These are phyloP conservation scores for Pardosa pseudoannulata DNA, from an alignment of 2,888 invertebrate genomes.

Conservation along the genomic window DNA sequence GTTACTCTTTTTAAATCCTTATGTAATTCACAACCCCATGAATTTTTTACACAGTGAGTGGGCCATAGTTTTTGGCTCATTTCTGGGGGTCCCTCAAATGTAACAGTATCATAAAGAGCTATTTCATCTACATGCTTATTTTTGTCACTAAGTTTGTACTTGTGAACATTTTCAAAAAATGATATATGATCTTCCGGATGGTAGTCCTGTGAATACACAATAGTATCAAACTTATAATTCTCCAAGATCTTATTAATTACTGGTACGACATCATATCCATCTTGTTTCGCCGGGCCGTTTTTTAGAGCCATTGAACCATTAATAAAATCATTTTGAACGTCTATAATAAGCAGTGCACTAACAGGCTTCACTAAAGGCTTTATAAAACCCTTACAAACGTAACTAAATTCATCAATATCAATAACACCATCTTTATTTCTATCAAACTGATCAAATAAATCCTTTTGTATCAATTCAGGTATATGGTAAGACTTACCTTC, in stretches of 20 bases:
- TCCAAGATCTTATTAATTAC: conserved; percentile 87
- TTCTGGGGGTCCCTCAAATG: conserved; percentile 88
- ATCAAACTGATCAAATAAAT: conserved; percentile 62
- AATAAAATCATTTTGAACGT: conserved; percentile 99
- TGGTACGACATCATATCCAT: conserved; percentile 92
- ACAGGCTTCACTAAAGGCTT: conserved; percentile 88
- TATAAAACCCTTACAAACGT: conserved; percentile 94
- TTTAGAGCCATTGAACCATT: conserved; percentile 94
- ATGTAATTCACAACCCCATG: conserved; percentile 95
- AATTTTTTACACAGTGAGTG: conserved; percentile 94
- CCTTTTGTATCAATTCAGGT: neutral
- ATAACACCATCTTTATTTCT: conserved; percentile 79
- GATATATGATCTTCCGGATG: conserved; percentile 97
- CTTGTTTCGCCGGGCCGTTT: conserved; percentile 93
- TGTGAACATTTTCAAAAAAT: conserved; percentile 93
- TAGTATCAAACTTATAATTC: conserved; percentile 85
- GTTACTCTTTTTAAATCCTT: conserved; percentile 86
- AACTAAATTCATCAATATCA: conserved; percentile 88
- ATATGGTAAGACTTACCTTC: conserved; percentile 1
- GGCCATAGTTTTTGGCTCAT: conserved; percentile 94
- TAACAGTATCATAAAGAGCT: conserved; percentile 89
- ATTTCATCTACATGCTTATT: conserved; percentile 81
- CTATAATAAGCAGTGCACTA: conserved; percentile 92
- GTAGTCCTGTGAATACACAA: conserved; percentile 97
- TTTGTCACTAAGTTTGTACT: conserved; percentile 85